Evolutionary conservation across 1,140 invertebrate species (phyloP).

Genomic region (Glossosoma conforme): DNA sequence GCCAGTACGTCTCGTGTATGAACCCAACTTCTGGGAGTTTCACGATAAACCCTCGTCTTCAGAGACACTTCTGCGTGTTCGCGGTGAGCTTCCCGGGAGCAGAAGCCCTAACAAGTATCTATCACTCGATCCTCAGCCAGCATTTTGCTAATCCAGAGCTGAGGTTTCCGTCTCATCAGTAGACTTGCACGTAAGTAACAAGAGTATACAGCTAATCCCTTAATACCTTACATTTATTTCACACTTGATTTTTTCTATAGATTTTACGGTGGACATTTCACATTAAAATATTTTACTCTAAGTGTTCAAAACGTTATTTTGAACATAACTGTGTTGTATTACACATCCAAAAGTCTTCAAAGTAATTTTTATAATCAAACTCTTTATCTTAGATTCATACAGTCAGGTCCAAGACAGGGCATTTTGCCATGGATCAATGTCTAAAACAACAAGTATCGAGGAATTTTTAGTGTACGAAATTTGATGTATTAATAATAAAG

Average conservation of each 20-base stretch:
- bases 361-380: no score
- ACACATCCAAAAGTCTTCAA: no score
- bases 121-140: slow-evolving; percentile 80
- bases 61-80: slow-evolving; percentile 92
- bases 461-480: no score
- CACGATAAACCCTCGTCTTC: slow-evolving; percentile 90
- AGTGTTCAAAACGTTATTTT: no score
- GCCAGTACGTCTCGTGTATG: slow-evolving; percentile 96
- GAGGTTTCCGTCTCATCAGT: slow-evolving; percentile 64
- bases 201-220: background rate
- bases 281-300: no score
- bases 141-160: slow-evolving; percentile 78
- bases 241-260: background rate
- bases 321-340: no score
- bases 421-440: no score
- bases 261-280: no score
- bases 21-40: slow-evolving; percentile 96
- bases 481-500: no score
- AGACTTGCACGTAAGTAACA: slow-evolving; percentile 49
- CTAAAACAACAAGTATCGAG: no score
- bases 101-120: slow-evolving; percentile 85
- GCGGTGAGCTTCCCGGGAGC: slow-evolving; percentile 86
- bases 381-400: no score
- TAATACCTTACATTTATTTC: background rate
- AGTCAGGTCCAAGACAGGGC: no score